Conservation (phyloP, 1,140 invertebrate genomes). For the Xylocopa sonorina region DNA sequence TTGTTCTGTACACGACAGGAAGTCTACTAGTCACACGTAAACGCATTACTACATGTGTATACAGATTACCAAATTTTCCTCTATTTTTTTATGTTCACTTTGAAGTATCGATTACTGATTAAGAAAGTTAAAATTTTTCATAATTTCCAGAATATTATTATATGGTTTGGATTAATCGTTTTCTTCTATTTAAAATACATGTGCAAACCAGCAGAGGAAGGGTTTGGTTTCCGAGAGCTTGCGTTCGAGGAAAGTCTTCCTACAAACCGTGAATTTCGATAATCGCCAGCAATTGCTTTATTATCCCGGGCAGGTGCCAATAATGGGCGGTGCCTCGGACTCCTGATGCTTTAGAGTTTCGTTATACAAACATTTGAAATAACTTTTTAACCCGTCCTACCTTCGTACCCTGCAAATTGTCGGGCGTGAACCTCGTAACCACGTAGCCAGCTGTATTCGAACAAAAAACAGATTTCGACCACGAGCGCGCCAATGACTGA, state of each 20-base stretch:
- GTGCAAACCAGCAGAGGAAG: constrained; percentile 1
- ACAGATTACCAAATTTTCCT: too few relatives aligned
- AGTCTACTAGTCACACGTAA: too few relatives aligned
- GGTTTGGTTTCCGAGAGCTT: constrained; percentile 22
- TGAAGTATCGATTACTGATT: neutral
- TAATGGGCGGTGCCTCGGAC: constrained; percentile 60
- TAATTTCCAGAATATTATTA: too few relatives aligned
- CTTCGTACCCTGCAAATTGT: constrained; percentile 9
- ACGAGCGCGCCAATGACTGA: neutral
- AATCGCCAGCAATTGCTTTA: constrained; percentile 73
- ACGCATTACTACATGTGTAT: too few relatives aligned
- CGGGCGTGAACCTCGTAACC: constrained; percentile 10
- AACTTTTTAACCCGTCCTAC: constrained; percentile 3
- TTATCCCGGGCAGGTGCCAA: constrained; percentile 73
- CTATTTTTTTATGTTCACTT: too few relatives aligned
- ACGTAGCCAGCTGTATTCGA: constrained; percentile 6
- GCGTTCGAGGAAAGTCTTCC: constrained; percentile 53
- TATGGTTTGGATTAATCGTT: too few relatives aligned
- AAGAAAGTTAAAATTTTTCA: too few relatives aligned
- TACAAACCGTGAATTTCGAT: constrained; percentile 69
- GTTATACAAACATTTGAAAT: constrained; percentile 73
- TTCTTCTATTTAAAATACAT: too few relatives aligned
- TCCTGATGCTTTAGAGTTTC: constrained; percentile 39
- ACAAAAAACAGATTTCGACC: neutral
- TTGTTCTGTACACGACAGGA: too few relatives aligned